Evolutionary conservation across 2,113 vertebrate genomes (phyloP).

Genomic region (Forbesichthys agassizii): DNA sequence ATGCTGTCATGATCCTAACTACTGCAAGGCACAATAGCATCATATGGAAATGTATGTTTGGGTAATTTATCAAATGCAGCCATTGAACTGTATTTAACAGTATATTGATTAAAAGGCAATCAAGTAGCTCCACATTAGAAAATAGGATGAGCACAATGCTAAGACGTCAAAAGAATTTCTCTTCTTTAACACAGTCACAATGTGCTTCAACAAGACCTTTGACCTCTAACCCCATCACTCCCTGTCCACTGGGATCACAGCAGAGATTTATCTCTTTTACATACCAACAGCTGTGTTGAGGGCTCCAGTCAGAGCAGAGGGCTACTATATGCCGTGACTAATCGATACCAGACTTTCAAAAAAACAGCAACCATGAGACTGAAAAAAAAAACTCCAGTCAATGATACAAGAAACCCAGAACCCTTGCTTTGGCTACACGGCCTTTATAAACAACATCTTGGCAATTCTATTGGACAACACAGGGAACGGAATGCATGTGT

Average conservation of each 20-base stretch:
- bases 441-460: constrained; percentile 55
- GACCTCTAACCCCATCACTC: constrained; percentile 65
- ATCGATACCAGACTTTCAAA: constrained; percentile 81
- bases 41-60: too few species aligned
- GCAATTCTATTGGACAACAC: constrained; percentile 50
- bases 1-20: not conserved
- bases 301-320: constrained; percentile 66
- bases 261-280: constrained; percentile 81
- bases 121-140: too few species aligned
- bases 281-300: constrained; percentile 81
- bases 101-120: too few species aligned
- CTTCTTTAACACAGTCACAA: constrained; percentile 16
- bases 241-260: constrained; percentile 58
- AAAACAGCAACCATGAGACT: constrained; percentile 64
- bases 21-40: not conserved
- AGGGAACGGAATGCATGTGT: constrained; percentile 7
- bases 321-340: constrained; percentile 81
- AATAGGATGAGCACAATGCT: not conserved
- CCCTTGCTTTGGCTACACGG: constrained; percentile 29
- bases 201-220: constrained; percentile 51
- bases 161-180: constrained; percentile 45
- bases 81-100: too few species aligned
- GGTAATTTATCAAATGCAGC: too few species aligned
- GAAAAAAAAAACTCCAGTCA: constrained; percentile 44
- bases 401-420: constrained; percentile 67